Base-by-base conservation (phyloP, 2,888 invertebrate genomes). In the Heliconius hortense region DNA sequence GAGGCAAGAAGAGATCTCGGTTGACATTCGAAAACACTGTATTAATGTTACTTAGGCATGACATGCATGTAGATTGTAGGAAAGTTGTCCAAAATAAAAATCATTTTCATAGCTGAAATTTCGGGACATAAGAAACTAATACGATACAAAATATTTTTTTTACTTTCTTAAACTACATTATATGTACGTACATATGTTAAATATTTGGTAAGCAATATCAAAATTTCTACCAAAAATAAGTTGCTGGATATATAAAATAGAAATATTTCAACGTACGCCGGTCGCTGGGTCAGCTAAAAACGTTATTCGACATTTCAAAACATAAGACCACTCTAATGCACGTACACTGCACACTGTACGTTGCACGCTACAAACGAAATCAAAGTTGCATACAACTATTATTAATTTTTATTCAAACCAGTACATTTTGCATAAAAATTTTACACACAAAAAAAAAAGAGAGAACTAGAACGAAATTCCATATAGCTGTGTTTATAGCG, bases 321-420 rank as follows among this genome's bases (percentile, higher is more conserved):
- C 64, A 64, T 21, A 35, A 35, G 64, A n/a, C 35, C 64, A 35
- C 35, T 64, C 64, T 39, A 43, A 66, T 66, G 8, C 66, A 43
- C 66, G 24, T 31, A 63, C 31, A 43, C 39, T 66, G 66, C 39
- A 24, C 24, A 24, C 11, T 64, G 35, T n/a, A 39, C 39, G 66
- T 24, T 66, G 66, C 24, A 43, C 28, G 39, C 59, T 60, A 43
- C 39, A 71, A 35, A 60, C 39, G 59, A 59, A 70, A 74, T 60
- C 59, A 72, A 56, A 72, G 35, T 21, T 62, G 24, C 66, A 10
- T 53, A 76, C 68, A 66, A 66, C 64, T 66, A 66, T 66, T 66
- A 76, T 69, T 63, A 67, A 72, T 60, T 60, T 69, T 69, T 68
- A 66, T 71, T 48, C 56, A 66, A 67, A 71, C 72, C 31, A 62